Conservation (phyloP, 30 jellyfish, hydroid and myxozoan species). For the Phacellophora camtschatica region DNA sequence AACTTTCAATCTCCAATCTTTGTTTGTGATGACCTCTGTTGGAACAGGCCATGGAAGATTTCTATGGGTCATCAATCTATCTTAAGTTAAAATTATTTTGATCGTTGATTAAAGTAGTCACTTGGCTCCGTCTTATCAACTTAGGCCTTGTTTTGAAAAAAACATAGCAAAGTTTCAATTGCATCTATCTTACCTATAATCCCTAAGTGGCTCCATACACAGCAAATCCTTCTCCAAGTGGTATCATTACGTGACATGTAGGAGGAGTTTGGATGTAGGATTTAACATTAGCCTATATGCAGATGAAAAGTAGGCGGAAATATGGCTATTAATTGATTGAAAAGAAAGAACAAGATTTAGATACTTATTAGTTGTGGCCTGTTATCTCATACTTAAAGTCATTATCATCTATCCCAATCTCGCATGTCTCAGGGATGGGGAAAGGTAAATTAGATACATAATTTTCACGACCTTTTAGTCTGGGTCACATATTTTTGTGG, state of each 20-base stretch:
- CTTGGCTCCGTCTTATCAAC: constrained; percentile 52
- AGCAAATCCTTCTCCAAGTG: neutral
- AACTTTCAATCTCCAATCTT: no score
- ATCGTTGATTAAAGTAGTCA: neutral
- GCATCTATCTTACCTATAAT: constrained; percentile 30
- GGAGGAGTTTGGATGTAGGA: constrained; percentile 32
- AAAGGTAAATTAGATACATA: neutral
- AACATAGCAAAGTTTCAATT: no score
- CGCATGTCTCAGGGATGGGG: neutral
- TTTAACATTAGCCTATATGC: neutral
- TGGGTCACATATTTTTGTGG: neutral
- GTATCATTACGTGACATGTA: constrained; percentile 18
- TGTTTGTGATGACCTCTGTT: no score
- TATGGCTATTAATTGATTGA: constrained; percentile 2
- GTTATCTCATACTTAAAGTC: constrained; percentile 11
- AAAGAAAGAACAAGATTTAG: neutral
- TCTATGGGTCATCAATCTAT: neutral
- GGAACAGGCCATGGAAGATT: no score
- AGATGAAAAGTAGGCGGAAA: constrained; percentile 20
- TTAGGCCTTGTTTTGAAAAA: constrained; percentile 1
- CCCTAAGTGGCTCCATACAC: constrained; percentile 23
- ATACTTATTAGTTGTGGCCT: constrained; percentile 7
- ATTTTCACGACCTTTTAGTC: neutral
- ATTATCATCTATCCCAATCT: constrained; percentile 6
- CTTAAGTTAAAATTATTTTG: neutral